A percentile compares a stretch with the other conserved stretches of the same genome.
Evolutionary conservation across 1,140 invertebrate species (phyloP).

Genomic region (Goniozus legneri): DNA sequence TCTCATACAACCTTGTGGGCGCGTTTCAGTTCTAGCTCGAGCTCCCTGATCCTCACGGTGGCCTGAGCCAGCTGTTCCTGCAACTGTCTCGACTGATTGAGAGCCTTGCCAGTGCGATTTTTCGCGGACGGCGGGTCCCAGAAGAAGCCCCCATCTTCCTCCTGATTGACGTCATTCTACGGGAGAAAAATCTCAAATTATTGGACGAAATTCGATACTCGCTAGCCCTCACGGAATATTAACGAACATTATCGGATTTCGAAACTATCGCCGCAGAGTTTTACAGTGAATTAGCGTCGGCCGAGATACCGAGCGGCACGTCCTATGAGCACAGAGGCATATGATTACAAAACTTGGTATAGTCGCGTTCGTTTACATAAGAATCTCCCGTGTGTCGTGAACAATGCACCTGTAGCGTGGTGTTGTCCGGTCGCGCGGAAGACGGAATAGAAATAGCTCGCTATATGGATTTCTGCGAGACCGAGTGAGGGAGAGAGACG

Average conservation of each 20-base stretch:
- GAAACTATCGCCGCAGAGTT: no score
- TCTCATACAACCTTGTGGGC: conserved; percentile 31
- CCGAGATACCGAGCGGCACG: no score
- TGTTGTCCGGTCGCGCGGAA: conserved; percentile 25
- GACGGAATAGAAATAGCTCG: conserved; percentile 28
- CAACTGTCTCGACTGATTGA: conserved; percentile 30
- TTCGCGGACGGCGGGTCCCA: conserved; percentile 43
- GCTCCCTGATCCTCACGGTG: conserved; percentile 46
- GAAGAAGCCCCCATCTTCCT: conserved; percentile 42
- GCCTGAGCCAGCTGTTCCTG: conserved; percentile 46
- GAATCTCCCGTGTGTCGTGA: conserved; percentile 33
- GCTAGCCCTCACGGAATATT: no score
- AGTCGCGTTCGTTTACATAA: conserved; percentile 46
- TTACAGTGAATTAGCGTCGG: no score
- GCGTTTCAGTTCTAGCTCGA: conserved; percentile 41
- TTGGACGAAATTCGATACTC: no score
- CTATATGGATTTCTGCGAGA: no score
- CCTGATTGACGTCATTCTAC: conserved; percentile 29
- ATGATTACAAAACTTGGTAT: conserved; percentile 41
- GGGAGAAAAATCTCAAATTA: conserved; percentile 26
- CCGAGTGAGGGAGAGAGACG: no score
- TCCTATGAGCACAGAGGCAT: no score
- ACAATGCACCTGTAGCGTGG: conserved; percentile 31
- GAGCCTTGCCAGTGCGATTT: conserved; percentile 28
- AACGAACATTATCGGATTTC: no score